These are phyloP conservation scores for Panagrolaimus sp. DNA, from an alignment of 1,140 invertebrate species.

Conservation along the genomic window DNA sequence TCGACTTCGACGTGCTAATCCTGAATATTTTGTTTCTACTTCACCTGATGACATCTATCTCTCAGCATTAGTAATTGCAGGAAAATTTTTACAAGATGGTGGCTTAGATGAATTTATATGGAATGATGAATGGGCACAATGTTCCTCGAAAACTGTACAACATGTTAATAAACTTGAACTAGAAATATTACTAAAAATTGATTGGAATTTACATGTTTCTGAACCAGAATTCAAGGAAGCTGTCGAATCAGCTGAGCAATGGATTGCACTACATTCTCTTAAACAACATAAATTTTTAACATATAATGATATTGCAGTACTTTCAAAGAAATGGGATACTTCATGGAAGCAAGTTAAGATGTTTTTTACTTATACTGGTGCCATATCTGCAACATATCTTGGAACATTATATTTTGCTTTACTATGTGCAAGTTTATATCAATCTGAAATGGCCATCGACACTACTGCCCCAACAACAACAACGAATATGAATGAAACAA, in stretches of 20 bases:
- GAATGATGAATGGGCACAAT: constrained; percentile 46
- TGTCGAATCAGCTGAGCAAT: constrained; percentile 23
- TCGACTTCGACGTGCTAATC: constrained; percentile 30
- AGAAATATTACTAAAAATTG: constrained; percentile 10
- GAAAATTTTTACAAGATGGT: constrained; percentile 49
- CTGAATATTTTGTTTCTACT: constrained; percentile 35
- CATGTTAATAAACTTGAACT: constrained; percentile 28
- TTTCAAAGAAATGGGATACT: not conserved
- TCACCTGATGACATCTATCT: constrained; percentile 50
- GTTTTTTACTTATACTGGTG: not conserved
- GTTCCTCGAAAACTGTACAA: not conserved
- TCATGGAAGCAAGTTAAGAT: not conserved
- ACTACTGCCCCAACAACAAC: too few species aligned
- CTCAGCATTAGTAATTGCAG: constrained; percentile 47
- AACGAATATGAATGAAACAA: too few species aligned
- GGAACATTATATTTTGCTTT: not conserved
- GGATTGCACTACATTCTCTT: constrained; percentile 20
- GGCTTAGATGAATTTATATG: constrained; percentile 46
- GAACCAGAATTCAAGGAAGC: constrained; percentile 26
- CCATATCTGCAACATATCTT: not conserved
- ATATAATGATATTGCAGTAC: constrained; percentile 26
- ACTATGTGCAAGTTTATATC: too few species aligned
- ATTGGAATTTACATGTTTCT: constrained; percentile 29
- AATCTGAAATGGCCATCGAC: too few species aligned
- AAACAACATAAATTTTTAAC: constrained; percentile 20